Evolutionary conservation across 2,888 invertebrate species (phyloP).

Genomic region (Brachyopa scutellaris): DNA sequence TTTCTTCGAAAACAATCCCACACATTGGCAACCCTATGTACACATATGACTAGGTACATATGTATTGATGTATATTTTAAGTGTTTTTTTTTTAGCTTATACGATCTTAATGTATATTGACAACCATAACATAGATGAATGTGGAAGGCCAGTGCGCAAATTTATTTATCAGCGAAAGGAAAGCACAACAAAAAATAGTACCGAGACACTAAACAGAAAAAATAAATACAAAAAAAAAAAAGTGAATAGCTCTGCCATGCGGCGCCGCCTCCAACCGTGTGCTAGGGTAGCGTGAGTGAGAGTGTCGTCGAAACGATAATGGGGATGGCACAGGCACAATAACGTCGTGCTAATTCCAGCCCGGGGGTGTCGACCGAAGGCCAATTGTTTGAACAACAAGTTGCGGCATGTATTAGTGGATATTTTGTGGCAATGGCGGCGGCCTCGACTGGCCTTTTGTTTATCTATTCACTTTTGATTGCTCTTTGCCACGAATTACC

Average conservation of each 20-base stretch:
- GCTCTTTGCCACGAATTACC: conserved; percentile 22
- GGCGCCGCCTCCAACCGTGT: too few relatives aligned
- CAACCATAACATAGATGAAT: conserved; percentile 28
- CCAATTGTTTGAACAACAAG: conserved; percentile 61
- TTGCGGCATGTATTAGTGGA: conserved; percentile 27
- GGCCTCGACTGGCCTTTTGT: conserved; percentile 29
- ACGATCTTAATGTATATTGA: conserved; percentile 32
- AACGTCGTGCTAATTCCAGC: conserved; percentile 20
- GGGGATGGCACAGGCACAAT: not conserved
- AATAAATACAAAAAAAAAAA: too few relatives aligned
- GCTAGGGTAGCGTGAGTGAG: not conserved
- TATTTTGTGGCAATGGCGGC: conserved; percentile 11
- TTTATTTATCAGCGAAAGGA: conserved; percentile 15
- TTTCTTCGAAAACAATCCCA: not conserved
- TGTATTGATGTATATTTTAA: too few relatives aligned
- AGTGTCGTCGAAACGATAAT: not conserved
- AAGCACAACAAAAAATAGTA: conserved; percentile 6
- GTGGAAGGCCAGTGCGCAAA: conserved; percentile 33
- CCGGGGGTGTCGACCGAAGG: conserved; percentile 21
- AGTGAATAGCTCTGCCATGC: not conserved
- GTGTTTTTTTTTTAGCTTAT: conserved; percentile 14
- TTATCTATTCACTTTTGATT: conserved; percentile 55
- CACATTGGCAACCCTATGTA: not conserved
- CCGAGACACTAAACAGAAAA: conserved; percentile 7
- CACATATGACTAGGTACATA: too few relatives aligned